Evolutionary conservation across 2,113 vertebrate genomes (phyloP), one percentile per base, ranked within the genome.

Genomic region (Lagopus leucura): DNA sequence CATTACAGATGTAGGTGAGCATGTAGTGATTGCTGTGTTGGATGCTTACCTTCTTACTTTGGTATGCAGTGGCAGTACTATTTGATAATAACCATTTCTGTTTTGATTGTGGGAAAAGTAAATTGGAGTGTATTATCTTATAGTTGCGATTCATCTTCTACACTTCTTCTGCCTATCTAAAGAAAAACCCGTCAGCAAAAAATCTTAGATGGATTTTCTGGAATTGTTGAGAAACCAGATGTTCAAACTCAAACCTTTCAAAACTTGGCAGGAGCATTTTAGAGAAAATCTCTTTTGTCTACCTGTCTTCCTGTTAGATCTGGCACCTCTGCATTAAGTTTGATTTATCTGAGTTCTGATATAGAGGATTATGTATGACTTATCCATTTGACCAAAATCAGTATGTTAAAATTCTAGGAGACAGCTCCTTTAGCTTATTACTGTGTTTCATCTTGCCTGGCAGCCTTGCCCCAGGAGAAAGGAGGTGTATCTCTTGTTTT

Each of bases 221-320:
- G 72, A 88, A 65, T 75, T 77, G 57, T 22, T 82, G 69, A 86
- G 76, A 81, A 95, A 86, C 36, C 94, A 95, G 94, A 83, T 96
- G 91, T 90, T 94, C 60, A 86, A 90, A 91, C 83, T 97, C 79
- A 92, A 66, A 32, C 30, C 67, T 78, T 95, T 76, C 18, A 92
- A 81, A 92, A 81, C 90, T 95, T 95, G 88, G 76, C 91, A 92
- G 76, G 90, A 94, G 61, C 81, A 43, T 88, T 92, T 92, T 86
- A 83, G 79, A 11, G 55, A 32, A 64, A 86, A 28, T 52, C 22
- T 92, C 93, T 89, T 83, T 15, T 80, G 63, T 91, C 95, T 91
- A 57, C 76, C 45, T 96, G 72, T 93, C 82, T 83, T 94, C 64
- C 79, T 86, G 36, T 85, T 89, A 69, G 77, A 91, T 88, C 76